These are phyloP conservation scores for Lacerta agilis DNA, from an alignment of 2,797 vertebrate genomes.

Conservation along the genomic window DNA sequence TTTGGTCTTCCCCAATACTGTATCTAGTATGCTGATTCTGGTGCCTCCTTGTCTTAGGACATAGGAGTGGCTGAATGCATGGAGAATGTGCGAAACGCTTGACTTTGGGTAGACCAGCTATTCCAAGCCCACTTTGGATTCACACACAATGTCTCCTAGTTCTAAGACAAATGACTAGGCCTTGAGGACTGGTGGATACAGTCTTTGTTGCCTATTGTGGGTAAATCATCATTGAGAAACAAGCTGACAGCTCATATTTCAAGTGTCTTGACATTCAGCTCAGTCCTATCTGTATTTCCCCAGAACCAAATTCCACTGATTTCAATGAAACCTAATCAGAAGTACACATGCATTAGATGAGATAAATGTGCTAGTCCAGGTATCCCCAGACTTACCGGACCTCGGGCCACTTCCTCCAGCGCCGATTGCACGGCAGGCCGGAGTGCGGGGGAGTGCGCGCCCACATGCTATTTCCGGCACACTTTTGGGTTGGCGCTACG, in stretches of 20 bases:
- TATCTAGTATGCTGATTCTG: no score
- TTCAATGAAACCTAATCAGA: background rate
- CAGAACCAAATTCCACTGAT: background rate
- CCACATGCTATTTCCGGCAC: no score
- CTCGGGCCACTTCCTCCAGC: no score
- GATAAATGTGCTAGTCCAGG: no score
- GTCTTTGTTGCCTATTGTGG: background rate
- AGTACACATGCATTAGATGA: background rate
- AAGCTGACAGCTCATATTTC: background rate
- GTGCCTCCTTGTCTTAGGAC: background rate
- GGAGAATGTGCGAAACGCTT: background rate
- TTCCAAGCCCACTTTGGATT: background rate
- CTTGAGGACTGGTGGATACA: background rate
- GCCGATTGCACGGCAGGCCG: no score
- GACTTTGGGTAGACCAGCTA: background rate
- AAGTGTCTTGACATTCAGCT: no score
- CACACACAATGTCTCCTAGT: background rate
- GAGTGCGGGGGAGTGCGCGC: no score
- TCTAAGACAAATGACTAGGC: background rate
- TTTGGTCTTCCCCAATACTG: background rate
- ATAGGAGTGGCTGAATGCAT: background rate
- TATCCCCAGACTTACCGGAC: no score
- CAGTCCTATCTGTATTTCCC: background rate
- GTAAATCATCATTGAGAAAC: background rate
- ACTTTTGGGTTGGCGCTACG: no score